These are phyloP conservation scores for Trypoxylus dichotomus DNA, from an alignment of 1,140 invertebrate genomes.

Conservation along the genomic window DNA sequence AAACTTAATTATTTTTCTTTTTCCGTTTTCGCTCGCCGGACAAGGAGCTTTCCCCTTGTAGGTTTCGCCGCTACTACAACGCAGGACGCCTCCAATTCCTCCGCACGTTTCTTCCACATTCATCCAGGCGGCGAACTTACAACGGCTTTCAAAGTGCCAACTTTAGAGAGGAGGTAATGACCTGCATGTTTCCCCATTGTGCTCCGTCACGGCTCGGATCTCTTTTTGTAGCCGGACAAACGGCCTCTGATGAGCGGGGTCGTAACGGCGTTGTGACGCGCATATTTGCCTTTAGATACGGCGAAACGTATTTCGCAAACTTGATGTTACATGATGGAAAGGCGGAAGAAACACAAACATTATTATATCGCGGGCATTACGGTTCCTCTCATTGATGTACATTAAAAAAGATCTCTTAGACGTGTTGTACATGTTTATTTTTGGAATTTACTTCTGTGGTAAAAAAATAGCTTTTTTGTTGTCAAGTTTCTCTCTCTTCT, in stretches of 20 bases:
- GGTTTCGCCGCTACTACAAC: not conserved
- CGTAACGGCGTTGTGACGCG: not conserved
- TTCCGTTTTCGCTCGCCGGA: not conserved
- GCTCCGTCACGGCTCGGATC: conserved; percentile 16
- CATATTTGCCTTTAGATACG: conserved; percentile 20
- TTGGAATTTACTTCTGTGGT: no score
- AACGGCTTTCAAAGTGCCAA: conserved; percentile 14
- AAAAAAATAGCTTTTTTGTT: no score
- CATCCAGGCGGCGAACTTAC: not conserved
- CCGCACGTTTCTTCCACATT: conserved; percentile 14
- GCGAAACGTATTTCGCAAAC: not conserved
- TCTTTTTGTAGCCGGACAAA: conserved; percentile 23
- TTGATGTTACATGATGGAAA: not conserved
- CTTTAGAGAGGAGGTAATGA: conserved; percentile 19
- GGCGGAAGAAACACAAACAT: not conserved
- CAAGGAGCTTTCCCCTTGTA: not conserved
- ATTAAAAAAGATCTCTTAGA: no score
- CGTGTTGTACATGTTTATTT: no score
- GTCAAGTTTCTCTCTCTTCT: no score
- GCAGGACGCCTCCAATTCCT: conserved; percentile 2
- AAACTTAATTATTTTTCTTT: conserved; percentile 24
- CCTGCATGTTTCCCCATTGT: conserved; percentile 18
- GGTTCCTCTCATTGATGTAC: not conserved
- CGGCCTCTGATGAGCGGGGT: conserved; percentile 14
- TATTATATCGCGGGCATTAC: not conserved